phyloP scores from a whole-genome alignment of 1,140 invertebrate species.

The Drosophila seguyi region DNA sequence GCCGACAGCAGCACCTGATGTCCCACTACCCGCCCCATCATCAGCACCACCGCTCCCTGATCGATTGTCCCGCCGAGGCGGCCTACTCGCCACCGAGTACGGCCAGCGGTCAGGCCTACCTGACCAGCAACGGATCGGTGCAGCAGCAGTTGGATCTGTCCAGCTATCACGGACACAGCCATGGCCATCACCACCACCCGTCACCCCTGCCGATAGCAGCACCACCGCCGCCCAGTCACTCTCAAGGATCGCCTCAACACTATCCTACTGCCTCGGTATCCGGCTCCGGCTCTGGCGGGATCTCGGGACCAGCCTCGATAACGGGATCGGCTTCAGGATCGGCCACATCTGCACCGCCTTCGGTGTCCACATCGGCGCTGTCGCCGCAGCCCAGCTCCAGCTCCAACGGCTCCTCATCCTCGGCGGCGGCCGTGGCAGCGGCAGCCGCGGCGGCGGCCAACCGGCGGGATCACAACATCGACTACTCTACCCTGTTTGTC shows the following conservation, averaged over 20 bases:
- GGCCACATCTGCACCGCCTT: conserved; percentile 24
- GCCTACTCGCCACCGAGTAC: conserved; percentile 59
- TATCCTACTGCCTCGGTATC: conserved; percentile 46
- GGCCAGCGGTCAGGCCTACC: conserved; percentile 19
- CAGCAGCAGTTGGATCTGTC: conserved; percentile 42
- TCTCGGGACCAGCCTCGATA: conserved; percentile 9
- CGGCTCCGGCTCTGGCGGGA: not conserved
- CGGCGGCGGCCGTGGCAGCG: conserved; percentile 41
- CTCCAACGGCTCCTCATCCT: conserved; percentile 55
- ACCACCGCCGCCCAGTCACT: conserved; percentile 31
- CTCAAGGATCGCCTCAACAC: conserved; percentile 54
- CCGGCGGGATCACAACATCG: conserved; percentile 84
- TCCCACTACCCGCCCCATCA: conserved; percentile 51
- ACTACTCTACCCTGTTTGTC: conserved; percentile 84
- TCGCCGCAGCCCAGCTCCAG: conserved; percentile 65
- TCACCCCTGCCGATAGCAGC: conserved; percentile 23
- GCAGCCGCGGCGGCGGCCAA: conserved; percentile 76
- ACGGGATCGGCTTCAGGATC: conserved; percentile 24
- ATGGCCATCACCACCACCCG: conserved; percentile 50
- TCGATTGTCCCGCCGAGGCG: conserved; percentile 63
- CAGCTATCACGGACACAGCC: conserved; percentile 23
- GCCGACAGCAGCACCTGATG: conserved; percentile 63
- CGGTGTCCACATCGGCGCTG: conserved; percentile 25
- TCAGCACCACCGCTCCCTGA: conserved; percentile 52
- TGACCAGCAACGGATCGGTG: conserved; percentile 35